A percentile compares a stretch with the other conserved stretches of the same genome.
Evolutionary conservation across 2,113 vertebrate species (phyloP).

Genomic region (Equus quagga): DNA sequence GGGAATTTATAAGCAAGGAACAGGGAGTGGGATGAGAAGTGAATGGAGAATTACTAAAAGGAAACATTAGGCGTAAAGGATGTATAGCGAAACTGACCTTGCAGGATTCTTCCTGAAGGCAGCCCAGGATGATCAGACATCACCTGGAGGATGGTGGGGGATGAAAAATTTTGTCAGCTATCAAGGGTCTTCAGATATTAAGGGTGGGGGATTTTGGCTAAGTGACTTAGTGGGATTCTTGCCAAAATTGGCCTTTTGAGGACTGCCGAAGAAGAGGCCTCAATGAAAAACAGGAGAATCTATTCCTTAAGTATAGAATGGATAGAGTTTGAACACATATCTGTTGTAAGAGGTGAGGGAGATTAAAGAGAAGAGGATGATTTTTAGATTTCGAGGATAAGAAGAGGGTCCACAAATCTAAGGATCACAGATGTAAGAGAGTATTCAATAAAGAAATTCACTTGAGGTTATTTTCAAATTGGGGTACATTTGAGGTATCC

Average conservation of each 20-base stretch:
- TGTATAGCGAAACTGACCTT: neutral
- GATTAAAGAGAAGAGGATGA: neutral
- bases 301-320: neutral
- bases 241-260: neutral
- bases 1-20: neutral
- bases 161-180: neutral
- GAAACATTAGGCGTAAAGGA: neutral
- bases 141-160: fast-evolving
- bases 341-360: neutral
- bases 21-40: fast-evolving
- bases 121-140: neutral
- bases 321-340: neutral
- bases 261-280: neutral
- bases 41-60: neutral
- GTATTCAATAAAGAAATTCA: neutral
- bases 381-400: neutral
- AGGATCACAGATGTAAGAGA: neutral
- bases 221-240: neutral
- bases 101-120: neutral
- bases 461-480: neutral
- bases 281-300: neutral
- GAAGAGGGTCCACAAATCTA: neutral
- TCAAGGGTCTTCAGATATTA: neutral
- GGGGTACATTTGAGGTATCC: neutral
- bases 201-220: neutral